phyloP scores from a whole-genome alignment of 2,113 vertebrate species.

The Otolemur garnettii region DNA sequence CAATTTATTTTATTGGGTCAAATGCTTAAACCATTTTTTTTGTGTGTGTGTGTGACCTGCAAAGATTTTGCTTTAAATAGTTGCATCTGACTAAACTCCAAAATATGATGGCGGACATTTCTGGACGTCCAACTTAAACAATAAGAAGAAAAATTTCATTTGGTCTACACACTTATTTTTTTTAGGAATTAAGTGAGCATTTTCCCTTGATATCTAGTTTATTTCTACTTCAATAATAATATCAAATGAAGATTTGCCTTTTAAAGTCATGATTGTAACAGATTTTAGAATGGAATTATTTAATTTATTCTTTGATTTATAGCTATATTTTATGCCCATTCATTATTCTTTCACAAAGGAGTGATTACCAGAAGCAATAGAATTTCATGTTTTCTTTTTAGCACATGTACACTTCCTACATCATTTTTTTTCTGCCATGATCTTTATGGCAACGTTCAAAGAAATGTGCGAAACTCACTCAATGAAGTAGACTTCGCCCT shows the following conservation, averaged over 20 bases:
- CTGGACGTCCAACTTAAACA: not conserved
- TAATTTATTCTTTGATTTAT: not conserved
- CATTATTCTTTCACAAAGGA: not conserved
- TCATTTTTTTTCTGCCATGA: not conserved
- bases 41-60: not conserved
- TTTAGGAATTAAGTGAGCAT: not conserved
- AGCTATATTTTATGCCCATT: not conserved
- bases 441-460: slow-evolving; percentile 40
- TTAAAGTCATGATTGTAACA: not conserved
- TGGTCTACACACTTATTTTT: not conserved
- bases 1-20: not conserved
- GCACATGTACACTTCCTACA: not conserved
- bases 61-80: slow-evolving; percentile 44
- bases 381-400: not conserved
- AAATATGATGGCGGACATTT: not conserved
- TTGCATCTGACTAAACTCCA: not conserved
- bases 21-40: not conserved
- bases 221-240: slow-evolving; percentile 33
- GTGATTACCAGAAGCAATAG: not conserved
- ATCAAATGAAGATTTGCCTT: not conserved
- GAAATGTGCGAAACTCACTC: slow-evolving; percentile 92
- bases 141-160: not conserved
- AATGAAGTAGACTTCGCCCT: slow-evolving; percentile 99
- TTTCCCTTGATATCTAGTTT: not conserved
- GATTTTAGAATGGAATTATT: not conserved